A percentile compares a stretch with the other conserved stretches of the same genome.
Conservation (phyloP, 2,888 invertebrate genomes). For the Plemyria rubiginata region DNA sequence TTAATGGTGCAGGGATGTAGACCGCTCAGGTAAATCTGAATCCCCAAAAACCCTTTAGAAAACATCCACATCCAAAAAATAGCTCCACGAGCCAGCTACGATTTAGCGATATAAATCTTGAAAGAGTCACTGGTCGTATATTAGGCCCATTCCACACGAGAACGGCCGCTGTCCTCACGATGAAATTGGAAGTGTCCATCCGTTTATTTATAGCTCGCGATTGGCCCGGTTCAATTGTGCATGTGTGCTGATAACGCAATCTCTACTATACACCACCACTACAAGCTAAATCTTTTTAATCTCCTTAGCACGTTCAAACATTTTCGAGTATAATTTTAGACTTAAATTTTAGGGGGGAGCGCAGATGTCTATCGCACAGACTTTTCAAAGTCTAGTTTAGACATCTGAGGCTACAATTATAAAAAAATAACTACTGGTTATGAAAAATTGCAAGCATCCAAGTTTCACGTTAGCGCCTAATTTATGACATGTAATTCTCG, state of each 20-base stretch:
- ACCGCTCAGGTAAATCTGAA: neutral
- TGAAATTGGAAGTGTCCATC: constrained; percentile 62
- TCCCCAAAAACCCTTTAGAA: neutral
- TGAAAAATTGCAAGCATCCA: no score
- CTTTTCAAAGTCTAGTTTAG: no score
- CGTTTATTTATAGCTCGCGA: constrained; percentile 55
- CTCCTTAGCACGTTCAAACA: no score
- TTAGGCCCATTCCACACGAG: constrained; percentile 50
- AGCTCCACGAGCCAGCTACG: constrained; percentile 20
- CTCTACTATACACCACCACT: neutral
- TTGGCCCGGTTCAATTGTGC: constrained; percentile 51
- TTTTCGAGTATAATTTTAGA: no score
- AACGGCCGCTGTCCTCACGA: constrained; percentile 49
- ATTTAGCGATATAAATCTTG: constrained; percentile 37
- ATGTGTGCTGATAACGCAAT: constrained; percentile 34
- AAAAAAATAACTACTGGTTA: no score
- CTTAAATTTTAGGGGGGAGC: no score
- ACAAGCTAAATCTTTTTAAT: no score
- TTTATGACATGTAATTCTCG: no score
- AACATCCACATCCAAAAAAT: constrained; percentile 5
- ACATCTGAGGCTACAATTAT: no score
- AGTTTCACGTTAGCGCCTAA: no score
- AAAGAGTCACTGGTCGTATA: constrained; percentile 46
- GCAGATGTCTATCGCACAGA: no score
- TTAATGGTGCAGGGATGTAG: no score